Conservation (phyloP, 2,888 invertebrate genomes). For the Operophtera brumata region DNA sequence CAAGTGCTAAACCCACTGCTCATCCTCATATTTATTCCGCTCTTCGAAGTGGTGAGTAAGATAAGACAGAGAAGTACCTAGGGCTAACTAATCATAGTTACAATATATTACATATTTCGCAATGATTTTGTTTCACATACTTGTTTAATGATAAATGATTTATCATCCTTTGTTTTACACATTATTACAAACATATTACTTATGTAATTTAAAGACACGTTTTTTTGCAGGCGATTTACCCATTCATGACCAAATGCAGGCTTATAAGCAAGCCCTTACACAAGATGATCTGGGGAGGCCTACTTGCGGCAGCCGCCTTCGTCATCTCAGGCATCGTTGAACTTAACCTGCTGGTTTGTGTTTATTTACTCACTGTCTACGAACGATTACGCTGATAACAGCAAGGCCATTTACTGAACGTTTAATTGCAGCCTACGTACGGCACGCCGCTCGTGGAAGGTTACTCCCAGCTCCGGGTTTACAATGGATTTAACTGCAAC, state of each 20-base stretch:
- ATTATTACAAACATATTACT: neutral
- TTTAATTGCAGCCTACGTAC: constrained; percentile 77
- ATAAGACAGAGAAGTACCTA: too few relatives aligned
- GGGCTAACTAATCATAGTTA: neutral
- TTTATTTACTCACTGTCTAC: constrained; percentile 1
- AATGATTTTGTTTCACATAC: neutral
- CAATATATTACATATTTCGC: neutral
- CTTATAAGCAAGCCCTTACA: constrained; percentile 89
- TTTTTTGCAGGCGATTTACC: constrained; percentile 84
- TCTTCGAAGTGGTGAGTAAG: constrained; percentile 83
- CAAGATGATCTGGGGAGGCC: constrained; percentile 92
- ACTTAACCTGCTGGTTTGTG: constrained; percentile 83
- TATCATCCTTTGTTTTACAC: constrained; percentile 2
- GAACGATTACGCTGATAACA: constrained; percentile 4
- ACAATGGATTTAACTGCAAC: constrained; percentile 83
- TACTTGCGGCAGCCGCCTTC: constrained; percentile 92
- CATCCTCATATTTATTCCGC: constrained; percentile 91
- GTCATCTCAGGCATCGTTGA: constrained; percentile 93
- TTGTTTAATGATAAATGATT: neutral
- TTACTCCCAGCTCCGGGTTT: constrained; percentile 84
- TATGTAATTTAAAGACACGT: neutral
- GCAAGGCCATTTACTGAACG: constrained; percentile 18
- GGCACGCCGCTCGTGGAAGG: constrained; percentile 79
- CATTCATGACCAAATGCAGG: constrained; percentile 84
- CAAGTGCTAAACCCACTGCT: constrained; percentile 94